Evolutionary conservation across 23 tunicate species (phyloP), one percentile per base, ranked within the genome.

Genomic region (Styela plicata): DNA sequence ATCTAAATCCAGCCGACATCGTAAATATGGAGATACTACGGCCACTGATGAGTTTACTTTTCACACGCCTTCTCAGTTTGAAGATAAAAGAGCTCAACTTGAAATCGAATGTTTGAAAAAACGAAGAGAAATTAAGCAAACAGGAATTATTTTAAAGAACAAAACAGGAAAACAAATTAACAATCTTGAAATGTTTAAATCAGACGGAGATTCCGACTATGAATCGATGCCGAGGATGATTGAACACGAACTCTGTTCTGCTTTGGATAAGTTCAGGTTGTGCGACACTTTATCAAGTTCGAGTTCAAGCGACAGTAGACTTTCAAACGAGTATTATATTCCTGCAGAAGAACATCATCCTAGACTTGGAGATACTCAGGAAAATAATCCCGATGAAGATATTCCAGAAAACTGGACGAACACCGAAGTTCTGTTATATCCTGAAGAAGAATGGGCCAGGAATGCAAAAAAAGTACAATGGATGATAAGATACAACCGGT

Each of bases 401-500:
- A 16, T 36, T 2, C 77, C 32, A 71, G 26, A 3, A 29, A 28
- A 33, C 3, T 71, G 77, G 24, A 34, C 68, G 0, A 79, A 74
- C 83, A 79, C 69, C 2, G 36, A 74, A 19, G 74, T 86, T 20
- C 27, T 86, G 36, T 80, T 86, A 13, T 80, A 52, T 64, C 90
- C 90, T 2, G 90, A 86, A 33, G 90, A 86, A 63, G 90, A 80
- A 34, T 86, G 90, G 90, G 90, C 90, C 24, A 70, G 74, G 57
- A 86, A 79, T 34, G 90, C 90, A 1, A 61, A 73, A 2, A 79
- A 71, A 73, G 80, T 86, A 53, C 90, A 86, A 64, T 86, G 90
- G 90, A 80, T 53, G 32, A 86, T 86, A 63, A 86, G 80, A 73
- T 65, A 80, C 33, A 86, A 80, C 63, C 70, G 90, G 90, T 86